These are phyloP conservation scores for Ophion obscuratus DNA, from an alignment of 2,888 invertebrate species.

Conservation along the genomic window DNA sequence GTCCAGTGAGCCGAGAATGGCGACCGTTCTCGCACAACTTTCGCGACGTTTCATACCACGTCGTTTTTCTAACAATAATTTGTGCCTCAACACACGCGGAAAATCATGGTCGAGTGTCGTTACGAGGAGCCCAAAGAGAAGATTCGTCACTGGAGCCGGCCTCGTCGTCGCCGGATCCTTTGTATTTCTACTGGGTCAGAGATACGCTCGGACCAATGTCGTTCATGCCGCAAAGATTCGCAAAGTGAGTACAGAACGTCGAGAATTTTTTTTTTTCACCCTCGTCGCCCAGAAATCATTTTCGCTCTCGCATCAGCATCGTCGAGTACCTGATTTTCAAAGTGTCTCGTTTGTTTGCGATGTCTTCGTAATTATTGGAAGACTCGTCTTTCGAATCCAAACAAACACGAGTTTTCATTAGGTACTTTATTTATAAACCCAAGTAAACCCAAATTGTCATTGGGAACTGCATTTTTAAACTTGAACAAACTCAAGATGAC, in stretches of 20 bases:
- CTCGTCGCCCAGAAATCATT: neutral
- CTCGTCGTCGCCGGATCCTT: conserved; percentile 83
- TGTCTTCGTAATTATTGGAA: too few relatives aligned
- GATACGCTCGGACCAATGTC: conserved; percentile 81
- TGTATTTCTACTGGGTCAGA: conserved; percentile 83
- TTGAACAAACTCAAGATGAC: too few relatives aligned
- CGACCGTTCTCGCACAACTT: conserved; percentile 73
- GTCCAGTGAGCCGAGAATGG: conserved; percentile 78
- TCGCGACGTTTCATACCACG: conserved; percentile 70
- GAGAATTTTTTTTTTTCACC: conserved; percentile 2
- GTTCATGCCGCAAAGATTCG: conserved; percentile 85
- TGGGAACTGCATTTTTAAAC: too few relatives aligned
- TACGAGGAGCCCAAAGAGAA: conserved; percentile 69
- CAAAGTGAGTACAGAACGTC: conserved; percentile 82
- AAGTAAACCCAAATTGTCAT: too few relatives aligned
- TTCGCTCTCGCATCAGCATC: neutral
- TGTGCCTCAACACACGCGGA: conserved; percentile 74
- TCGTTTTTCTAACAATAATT: conserved; percentile 72
- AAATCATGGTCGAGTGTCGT: conserved; percentile 66
- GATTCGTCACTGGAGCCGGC: conserved; percentile 74
- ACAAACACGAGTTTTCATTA: too few relatives aligned
- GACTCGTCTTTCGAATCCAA: too few relatives aligned
- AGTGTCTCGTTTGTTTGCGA: too few relatives aligned
- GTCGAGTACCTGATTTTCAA: neutral
- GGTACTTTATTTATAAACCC: too few relatives aligned